Percentiles rank a stretch among this genome's conserved stretches.
These are phyloP conservation scores for Phania funesta DNA, from an alignment of 2,888 invertebrate genomes.

Conservation along the genomic window DNA sequence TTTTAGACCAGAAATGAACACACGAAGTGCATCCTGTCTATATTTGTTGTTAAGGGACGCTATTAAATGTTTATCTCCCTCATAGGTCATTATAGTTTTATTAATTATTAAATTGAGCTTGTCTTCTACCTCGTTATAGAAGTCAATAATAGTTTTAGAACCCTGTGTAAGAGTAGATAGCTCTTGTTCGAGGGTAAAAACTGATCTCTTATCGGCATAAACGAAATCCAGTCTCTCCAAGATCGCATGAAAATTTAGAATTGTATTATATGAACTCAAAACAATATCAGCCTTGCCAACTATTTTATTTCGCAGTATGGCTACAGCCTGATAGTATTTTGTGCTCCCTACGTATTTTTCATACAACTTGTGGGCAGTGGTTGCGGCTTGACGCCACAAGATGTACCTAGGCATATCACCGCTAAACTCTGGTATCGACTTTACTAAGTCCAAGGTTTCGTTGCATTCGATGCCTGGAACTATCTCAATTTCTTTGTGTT, in stretches of 20 bases:
- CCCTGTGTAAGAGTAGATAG: no score
- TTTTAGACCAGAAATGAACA: not conserved
- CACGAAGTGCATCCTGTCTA: not conserved
- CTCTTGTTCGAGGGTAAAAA: no score
- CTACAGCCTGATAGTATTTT: slow-evolving; percentile 55
- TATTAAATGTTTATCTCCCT: not conserved
- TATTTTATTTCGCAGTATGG: slow-evolving; percentile 45
- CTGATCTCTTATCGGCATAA: not conserved
- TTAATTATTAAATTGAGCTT: not conserved
- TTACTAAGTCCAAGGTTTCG: not conserved
- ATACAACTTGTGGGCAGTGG: slow-evolving; percentile 51
- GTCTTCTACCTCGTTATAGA: not conserved
- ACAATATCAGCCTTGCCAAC: slow-evolving; percentile 36
- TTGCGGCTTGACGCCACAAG: slow-evolving; percentile 52
- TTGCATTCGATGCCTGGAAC: not conserved
- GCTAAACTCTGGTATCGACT: not conserved
- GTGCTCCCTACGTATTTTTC: slow-evolving; percentile 52
- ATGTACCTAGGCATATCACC: not conserved
- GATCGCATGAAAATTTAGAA: no score
- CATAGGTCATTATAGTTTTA: no score
- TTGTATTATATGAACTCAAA: no score
- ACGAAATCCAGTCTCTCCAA: slow-evolving; percentile 36
- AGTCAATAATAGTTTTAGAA: no score
- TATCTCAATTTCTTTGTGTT: no score
- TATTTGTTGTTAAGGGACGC: not conserved